Evolutionary conservation across 2,888 invertebrate genomes (phyloP).

Genomic region (Erebia ligea): DNA sequence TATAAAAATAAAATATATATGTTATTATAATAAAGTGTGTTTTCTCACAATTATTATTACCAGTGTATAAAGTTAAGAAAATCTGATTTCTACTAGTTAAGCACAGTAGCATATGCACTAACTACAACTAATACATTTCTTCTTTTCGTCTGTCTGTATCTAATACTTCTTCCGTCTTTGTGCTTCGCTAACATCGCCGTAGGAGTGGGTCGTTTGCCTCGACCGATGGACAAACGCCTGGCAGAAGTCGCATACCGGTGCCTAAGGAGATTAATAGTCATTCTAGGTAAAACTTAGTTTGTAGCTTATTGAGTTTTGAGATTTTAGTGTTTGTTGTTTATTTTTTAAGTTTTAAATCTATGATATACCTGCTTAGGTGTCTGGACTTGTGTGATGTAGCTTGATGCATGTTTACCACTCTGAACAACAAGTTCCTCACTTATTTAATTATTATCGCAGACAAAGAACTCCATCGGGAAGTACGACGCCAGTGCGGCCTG

Average conservation of each 20-base stretch:
- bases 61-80: neutral
- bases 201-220: constrained; percentile 81
- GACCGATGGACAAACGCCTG: constrained; percentile 77
- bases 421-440: neutral
- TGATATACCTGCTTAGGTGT: constrained; percentile 35
- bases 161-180: constrained; percentile 72
- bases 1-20: too few species aligned
- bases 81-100: neutral
- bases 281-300: constrained; percentile 69
- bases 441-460: constrained; percentile 63
- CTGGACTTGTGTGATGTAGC: constrained; percentile 38
- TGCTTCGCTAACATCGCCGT: constrained; percentile 74
- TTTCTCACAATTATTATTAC: too few species aligned
- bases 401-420: constrained; percentile 39
- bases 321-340: constrained; percentile 39
- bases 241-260: constrained; percentile 79
- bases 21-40: too few species aligned
- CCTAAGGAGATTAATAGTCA: constrained; percentile 78
- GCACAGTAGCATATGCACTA: constrained; percentile 56
- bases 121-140: constrained; percentile 49
- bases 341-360: constrained; percentile 41
- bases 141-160: constrained; percentile 62
- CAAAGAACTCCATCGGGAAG: constrained; percentile 91
- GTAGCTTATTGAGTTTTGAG: constrained; percentile 45
- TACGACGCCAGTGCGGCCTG: constrained; percentile 87